Conservation (phyloP, 2,797 vertebrate species). For the Periophthalmus magnuspinnatus region DNA sequence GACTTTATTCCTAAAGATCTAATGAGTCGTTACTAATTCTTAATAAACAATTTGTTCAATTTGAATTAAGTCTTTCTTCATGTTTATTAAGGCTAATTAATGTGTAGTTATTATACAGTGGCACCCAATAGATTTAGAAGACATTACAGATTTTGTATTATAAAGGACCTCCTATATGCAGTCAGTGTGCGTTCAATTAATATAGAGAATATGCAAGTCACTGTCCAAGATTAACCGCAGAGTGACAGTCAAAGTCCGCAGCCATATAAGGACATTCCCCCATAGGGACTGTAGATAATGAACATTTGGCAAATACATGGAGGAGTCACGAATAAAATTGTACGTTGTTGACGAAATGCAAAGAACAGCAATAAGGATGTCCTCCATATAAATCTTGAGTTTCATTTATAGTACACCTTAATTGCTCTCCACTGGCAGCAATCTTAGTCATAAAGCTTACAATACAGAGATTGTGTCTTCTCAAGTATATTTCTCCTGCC, state of each 20-base stretch:
- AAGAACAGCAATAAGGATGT: background rate
- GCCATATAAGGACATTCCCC: background rate
- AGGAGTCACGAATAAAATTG: background rate
- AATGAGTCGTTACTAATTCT: too few species aligned
- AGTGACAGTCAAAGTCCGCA: conserved; percentile 1
- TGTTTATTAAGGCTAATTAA: too few species aligned
- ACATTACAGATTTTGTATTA: background rate
- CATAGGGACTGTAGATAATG: background rate
- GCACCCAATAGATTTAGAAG: background rate
- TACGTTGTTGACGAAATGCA: background rate
- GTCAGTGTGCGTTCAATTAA: background rate
- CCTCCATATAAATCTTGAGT: background rate
- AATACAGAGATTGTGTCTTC: background rate
- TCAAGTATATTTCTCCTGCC: background rate
- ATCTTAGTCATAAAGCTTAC: background rate
- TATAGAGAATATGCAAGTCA: background rate
- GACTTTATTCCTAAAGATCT: too few species aligned
- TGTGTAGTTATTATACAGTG: too few species aligned
- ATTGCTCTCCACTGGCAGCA: background rate
- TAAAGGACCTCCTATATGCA: background rate
- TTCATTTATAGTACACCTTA: background rate
- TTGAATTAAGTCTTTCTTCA: too few species aligned
- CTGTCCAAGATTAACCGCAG: background rate
- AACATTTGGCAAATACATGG: background rate
- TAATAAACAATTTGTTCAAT: too few species aligned